phyloP scores from a whole-genome alignment of 2,797 vertebrate genomes.

The Hemibagrus guttatus region DNA sequence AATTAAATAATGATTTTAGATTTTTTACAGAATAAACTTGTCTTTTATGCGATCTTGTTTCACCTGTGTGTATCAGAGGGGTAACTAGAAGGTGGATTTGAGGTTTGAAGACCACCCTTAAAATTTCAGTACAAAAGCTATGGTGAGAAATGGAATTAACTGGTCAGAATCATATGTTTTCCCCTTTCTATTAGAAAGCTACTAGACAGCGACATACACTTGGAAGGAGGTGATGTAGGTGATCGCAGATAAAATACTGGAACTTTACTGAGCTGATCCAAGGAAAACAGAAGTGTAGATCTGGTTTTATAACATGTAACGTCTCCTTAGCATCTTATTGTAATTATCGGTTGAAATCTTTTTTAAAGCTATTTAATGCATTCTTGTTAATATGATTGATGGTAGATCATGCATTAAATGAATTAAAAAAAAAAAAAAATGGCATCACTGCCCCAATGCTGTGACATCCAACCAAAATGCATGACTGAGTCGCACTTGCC shows the following conservation, averaged over 20 bases:
- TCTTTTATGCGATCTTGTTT: not conserved
- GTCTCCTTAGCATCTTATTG: not conserved
- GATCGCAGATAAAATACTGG: not conserved
- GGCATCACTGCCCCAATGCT: not conserved
- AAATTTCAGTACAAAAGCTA: not conserved
- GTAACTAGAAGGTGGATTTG: not conserved
- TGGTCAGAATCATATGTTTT: not conserved
- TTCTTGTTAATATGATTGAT: no score
- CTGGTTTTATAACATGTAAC: not conserved
- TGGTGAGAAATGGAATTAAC: not conserved
- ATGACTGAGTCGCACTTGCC: not conserved
- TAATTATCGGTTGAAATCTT: not conserved
- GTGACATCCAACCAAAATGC: not conserved
- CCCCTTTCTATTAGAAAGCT: not conserved
- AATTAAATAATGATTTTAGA: no score
- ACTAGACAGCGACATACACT: not conserved
- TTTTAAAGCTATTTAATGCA: not conserved
- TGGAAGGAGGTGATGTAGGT: not conserved
- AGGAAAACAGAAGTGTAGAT: no score
- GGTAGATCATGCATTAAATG: not conserved
- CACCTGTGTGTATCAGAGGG: not conserved
- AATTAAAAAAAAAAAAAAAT: constrained; percentile 6
- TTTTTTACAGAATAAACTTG: not conserved
- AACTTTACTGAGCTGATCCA: not conserved
- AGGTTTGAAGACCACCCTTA: not conserved